Evolutionary conservation across 2,797 vertebrate genomes (phyloP), one percentile per base, ranked within the genome.

Genomic region (Danio jaintianensis): DNA sequence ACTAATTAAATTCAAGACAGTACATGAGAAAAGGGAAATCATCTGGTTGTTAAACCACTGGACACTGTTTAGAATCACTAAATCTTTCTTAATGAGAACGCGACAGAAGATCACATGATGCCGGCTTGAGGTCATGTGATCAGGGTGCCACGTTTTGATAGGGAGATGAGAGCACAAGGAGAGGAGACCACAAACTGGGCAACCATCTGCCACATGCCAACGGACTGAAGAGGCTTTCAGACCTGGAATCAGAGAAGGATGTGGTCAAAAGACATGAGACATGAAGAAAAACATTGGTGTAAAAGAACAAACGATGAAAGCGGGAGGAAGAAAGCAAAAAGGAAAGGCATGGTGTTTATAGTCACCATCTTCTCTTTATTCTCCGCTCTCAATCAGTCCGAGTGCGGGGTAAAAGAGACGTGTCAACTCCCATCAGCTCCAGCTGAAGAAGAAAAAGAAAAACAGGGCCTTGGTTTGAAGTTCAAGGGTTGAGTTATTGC

Each of bases 151-250:
- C 83, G 78, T 85, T 90, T 81, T 86, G 83, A 86, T 85, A 70
- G 82, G 75, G 75, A 89, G 87, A 90, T 80, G 82, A 78, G 87
- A 71, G 84, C 76, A 75, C 77, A 84, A 82, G 83, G 84, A 87
- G 86, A 82, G 83, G 38, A 75, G 78, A 78, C 82, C 79, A 78
- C 89, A 88, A 90, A 93, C 89, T 89, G 88, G 86, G 91, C 85
- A 84, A 85, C 93, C 91, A 93, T 93, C 92, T 93, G 91, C 81
- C 91, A 58, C 2, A 87, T 89, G 89, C 86, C 83, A 78, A 75
- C 53, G 84, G 84, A 76, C 71, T 79, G 58, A 85, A 82, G 85
- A 89, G 87, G 91, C 85, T 88, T 81, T 88, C 86, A 89, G 86
- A 90, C 86, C 55, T 87, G 86, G 85, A 86, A 87, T 82, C 68